These are phyloP conservation scores for Lordiphosa clarofinis DNA, from an alignment of 1,140 invertebrate genomes.

Conservation along the genomic window DNA sequence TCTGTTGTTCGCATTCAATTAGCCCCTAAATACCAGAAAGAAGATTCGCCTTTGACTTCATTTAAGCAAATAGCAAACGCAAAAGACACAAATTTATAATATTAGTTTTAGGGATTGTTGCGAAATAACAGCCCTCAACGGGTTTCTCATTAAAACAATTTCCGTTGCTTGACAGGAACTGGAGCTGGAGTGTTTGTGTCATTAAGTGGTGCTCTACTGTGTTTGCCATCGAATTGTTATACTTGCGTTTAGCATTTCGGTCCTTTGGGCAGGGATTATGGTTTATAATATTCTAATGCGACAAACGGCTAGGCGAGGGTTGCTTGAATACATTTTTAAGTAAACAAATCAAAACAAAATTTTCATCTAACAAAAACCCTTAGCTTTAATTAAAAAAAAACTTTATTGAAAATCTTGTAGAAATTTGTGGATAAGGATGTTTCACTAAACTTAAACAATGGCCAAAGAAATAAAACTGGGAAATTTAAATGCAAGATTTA, in stretches of 20 bases:
- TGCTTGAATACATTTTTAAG: not conserved
- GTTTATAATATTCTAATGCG: slow-evolving; percentile 52
- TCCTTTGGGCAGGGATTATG: slow-evolving; percentile 31
- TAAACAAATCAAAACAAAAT: too few relatives aligned
- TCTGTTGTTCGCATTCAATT: slow-evolving; percentile 50
- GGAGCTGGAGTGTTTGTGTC: slow-evolving; percentile 45
- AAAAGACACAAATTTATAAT: slow-evolving; percentile 65
- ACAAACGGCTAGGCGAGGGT: slow-evolving; percentile 17
- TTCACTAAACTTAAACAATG: too few relatives aligned
- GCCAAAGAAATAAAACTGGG: too few relatives aligned
- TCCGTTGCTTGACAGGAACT: slow-evolving; percentile 32
- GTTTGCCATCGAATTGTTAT: slow-evolving; percentile 33
- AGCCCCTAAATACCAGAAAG: slow-evolving; percentile 59
- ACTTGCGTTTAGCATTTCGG: slow-evolving; percentile 24
- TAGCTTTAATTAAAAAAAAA: too few relatives aligned
- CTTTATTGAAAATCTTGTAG: too few relatives aligned
- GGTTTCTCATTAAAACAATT: slow-evolving; percentile 64
- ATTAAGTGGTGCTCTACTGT: slow-evolving; percentile 53
- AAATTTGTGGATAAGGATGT: too few relatives aligned
- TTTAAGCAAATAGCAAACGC: slow-evolving; percentile 6
- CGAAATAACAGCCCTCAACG: slow-evolving; percentile 30
- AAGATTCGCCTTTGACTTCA: slow-evolving; percentile 41
- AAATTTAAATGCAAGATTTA: too few relatives aligned
- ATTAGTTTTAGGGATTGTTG: slow-evolving; percentile 21
- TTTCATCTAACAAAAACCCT: too few relatives aligned